Evolutionary conservation across 2,113 vertebrate species (phyloP).

Genomic region (Madoqua kirkii): DNA sequence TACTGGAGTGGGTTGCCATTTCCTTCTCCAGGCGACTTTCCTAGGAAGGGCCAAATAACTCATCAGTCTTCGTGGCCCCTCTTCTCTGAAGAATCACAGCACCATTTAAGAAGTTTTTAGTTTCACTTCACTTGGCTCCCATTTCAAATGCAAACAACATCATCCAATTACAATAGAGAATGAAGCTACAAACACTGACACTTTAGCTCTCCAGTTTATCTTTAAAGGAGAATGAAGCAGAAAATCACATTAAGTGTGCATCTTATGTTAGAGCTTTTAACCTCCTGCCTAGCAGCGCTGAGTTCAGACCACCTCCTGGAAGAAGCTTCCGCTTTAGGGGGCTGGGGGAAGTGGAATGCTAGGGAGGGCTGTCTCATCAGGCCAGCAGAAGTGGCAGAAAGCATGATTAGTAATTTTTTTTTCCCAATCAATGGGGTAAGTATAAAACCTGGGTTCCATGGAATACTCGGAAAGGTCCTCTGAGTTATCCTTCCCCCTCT

Average conservation of each 20-base stretch:
- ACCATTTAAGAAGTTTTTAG: slow-evolving; percentile 56
- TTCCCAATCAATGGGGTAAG: background rate
- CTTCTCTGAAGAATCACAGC: slow-evolving; percentile 46
- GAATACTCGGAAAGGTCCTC: background rate
- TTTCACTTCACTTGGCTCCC: background rate
- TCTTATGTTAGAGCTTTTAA: slow-evolving; percentile 42
- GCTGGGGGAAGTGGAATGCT: background rate
- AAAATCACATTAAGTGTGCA: slow-evolving; percentile 67
- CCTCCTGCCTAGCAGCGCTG: slow-evolving; percentile 17
- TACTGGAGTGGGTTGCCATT: background rate
- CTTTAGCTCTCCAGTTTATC: slow-evolving; percentile 37
- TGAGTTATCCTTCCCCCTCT: background rate
- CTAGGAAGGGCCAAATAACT: slow-evolving; percentile 49
- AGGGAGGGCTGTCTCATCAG: background rate
- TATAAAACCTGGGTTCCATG: background rate
- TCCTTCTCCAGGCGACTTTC: background rate
- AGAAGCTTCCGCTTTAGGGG: background rate
- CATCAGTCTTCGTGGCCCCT: background rate
- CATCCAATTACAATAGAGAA: slow-evolving; percentile 62
- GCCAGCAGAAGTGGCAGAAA: background rate
- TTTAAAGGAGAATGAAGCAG: slow-evolving; percentile 68
- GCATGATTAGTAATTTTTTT: background rate
- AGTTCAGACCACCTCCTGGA: background rate
- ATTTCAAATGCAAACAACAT: slow-evolving; percentile 60
- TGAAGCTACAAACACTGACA: slow-evolving; percentile 52